Evolutionary conservation across 2,797 vertebrate species (phyloP).

Genomic region (Botia almorhae): DNA sequence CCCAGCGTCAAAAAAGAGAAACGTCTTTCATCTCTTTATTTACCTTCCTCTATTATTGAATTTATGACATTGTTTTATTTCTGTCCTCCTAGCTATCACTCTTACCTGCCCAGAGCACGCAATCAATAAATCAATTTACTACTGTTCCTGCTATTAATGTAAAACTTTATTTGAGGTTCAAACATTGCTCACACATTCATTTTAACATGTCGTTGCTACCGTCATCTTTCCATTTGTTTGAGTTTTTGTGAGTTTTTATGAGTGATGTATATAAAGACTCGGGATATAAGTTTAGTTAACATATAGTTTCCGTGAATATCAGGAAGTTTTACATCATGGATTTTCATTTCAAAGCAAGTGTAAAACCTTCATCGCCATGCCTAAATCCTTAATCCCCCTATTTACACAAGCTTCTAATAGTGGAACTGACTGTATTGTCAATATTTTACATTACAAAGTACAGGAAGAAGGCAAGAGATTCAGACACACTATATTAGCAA

Average conservation of each 20-base stretch:
- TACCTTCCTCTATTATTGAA: not conserved
- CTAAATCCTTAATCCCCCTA: conserved; percentile 24
- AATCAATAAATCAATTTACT: not conserved
- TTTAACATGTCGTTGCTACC: conserved; percentile 29
- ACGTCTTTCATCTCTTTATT: not conserved
- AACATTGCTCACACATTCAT: conserved; percentile 63
- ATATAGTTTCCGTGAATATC: not conserved
- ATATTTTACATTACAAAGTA: conserved; percentile 11
- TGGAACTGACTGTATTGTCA: conserved; percentile 13
- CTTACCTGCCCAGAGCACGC: not conserved
- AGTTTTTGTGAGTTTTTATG: not conserved
- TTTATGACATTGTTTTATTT: not conserved
- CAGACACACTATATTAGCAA: conserved; percentile 30
- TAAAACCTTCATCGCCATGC: conserved; percentile 25
- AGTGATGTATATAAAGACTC: not conserved
- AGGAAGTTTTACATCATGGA: not conserved
- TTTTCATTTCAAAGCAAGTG: not conserved
- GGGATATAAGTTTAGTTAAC: not conserved
- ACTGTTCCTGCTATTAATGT: conserved; percentile 70
- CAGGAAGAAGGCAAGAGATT: conserved; percentile 8
- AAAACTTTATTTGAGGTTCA: conserved; percentile 88
- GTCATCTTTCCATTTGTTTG: conserved; percentile 9
- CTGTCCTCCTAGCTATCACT: not conserved
- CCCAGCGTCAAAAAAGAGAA: not conserved
- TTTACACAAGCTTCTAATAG: conserved; percentile 20